A percentile compares a stretch with the other conserved stretches of the same genome.
phyloP scores from a whole-genome alignment of 2,113 vertebrate species.

The Sula dactylatra region DNA sequence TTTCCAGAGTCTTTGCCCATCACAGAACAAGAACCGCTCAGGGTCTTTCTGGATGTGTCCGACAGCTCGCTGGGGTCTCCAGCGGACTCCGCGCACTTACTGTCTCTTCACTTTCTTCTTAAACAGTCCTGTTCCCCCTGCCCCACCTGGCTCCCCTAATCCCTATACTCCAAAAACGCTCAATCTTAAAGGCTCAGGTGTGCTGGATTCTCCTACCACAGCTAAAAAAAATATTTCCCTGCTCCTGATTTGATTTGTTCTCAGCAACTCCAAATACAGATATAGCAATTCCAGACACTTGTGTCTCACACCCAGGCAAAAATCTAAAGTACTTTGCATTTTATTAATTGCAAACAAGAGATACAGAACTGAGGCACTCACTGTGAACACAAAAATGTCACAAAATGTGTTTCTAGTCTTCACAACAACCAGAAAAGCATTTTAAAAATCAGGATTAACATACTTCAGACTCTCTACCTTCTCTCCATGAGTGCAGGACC shows the following conservation, averaged over 20 bases:
- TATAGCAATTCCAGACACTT: not conserved
- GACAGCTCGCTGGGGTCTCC: not conserved
- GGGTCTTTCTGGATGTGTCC: not conserved
- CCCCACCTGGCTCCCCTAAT: not conserved
- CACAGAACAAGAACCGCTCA: not conserved
- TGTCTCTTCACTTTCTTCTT: not conserved
- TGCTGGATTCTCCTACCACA: not conserved
- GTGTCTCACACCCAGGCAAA: not conserved
- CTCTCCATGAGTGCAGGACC: not conserved
- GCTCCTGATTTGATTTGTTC: not conserved
- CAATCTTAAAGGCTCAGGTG: not conserved
- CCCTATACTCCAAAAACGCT: not conserved
- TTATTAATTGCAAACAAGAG: not conserved
- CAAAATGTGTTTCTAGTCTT: not conserved
- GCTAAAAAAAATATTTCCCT: not conserved
- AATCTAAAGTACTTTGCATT: not conserved
- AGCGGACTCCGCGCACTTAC: not conserved
- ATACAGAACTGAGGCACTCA: not conserved
- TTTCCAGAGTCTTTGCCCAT: not conserved
- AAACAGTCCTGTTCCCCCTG: not conserved
- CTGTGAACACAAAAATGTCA: not conserved
- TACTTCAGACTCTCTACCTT: not conserved
- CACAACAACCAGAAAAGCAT: not conserved
- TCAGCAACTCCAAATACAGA: not conserved
- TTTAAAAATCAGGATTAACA: not conserved